phyloP scores from a whole-genome alignment of 1,140 invertebrate species.

The Lutraria rhynchaena region DNA sequence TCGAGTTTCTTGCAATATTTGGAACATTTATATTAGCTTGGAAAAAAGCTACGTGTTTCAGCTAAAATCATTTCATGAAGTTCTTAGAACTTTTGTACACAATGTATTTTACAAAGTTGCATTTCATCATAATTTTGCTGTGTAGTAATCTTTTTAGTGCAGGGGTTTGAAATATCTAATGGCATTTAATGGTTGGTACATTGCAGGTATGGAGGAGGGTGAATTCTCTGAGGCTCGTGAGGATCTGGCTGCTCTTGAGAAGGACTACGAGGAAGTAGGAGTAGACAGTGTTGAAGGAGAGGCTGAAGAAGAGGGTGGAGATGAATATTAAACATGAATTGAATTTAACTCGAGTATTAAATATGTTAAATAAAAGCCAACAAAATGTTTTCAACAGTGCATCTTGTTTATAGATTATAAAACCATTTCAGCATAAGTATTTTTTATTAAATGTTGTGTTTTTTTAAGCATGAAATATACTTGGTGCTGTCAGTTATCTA shows the following conservation, averaged over 20 bases:
- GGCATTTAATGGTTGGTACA: background rate
- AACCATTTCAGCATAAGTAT: background rate
- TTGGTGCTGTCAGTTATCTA: too few species aligned
- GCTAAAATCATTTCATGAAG: too few species aligned
- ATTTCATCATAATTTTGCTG: too few species aligned
- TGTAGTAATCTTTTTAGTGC: background rate
- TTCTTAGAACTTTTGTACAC: too few species aligned
- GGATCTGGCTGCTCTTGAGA: conserved; percentile 87
- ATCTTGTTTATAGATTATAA: background rate
- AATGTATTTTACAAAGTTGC: too few species aligned
- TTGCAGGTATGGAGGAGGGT: conserved; percentile 85
- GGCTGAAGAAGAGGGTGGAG: conserved; percentile 68
- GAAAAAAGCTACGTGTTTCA: too few species aligned
- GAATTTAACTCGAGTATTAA: background rate
- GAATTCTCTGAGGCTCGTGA: conserved; percentile 90
- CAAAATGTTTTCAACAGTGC: background rate
- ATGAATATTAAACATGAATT: conserved; percentile 59
- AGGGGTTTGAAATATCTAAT: background rate
- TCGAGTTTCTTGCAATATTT: too few species aligned
- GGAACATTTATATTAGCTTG: too few species aligned
- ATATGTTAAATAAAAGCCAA: background rate
- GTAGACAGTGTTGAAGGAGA: conserved; percentile 83
- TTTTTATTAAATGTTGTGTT: background rate
- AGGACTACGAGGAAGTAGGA: conserved; percentile 86
- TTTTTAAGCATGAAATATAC: too few species aligned